phyloP scores from a whole-genome alignment of 1,140 invertebrate genomes.

The Drosophila littoralis region DNA sequence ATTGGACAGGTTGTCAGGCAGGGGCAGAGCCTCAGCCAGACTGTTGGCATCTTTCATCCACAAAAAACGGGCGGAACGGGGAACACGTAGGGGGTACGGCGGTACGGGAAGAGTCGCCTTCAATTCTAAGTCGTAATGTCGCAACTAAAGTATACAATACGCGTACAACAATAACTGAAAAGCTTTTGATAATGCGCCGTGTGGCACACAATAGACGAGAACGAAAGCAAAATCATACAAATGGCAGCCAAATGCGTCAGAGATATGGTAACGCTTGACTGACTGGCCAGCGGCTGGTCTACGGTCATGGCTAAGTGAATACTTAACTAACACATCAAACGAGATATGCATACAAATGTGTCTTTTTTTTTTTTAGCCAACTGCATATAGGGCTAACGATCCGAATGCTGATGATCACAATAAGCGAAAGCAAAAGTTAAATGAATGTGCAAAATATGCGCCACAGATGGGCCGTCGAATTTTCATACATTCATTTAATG shows the following conservation, averaged over 20 bases:
- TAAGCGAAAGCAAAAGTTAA: constrained; percentile 36
- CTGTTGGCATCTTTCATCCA: constrained; percentile 22
- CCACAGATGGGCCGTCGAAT: constrained; percentile 21
- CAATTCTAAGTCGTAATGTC: constrained; percentile 15
- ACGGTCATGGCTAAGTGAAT: constrained; percentile 25
- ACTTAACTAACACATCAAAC: constrained; percentile 1
- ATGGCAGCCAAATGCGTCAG: constrained; percentile 55
- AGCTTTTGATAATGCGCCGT: constrained; percentile 50
- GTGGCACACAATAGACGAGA: constrained; percentile 23
- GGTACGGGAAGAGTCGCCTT: neutral
- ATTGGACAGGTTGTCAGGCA: constrained; percentile 14
- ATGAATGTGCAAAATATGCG: constrained; percentile 22
- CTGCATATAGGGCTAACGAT: constrained; percentile 13
- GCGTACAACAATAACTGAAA: constrained; percentile 29
- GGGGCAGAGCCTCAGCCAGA: neutral
- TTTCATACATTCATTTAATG: constrained; percentile 26
- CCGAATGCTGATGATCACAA: constrained; percentile 19
- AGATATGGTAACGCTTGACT: constrained; percentile 50
- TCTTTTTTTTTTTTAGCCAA: constrained; percentile 39
- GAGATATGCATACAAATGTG: constrained; percentile 62
- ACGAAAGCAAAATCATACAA: constrained; percentile 43
- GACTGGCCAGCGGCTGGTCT: neutral
- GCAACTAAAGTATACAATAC: constrained; percentile 23
- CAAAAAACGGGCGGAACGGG: neutral
- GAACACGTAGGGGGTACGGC: no score